Evolutionary conservation across 2,888 invertebrate species (phyloP), one percentile per base, ranked within the genome.

Genomic region (Polymixis flavicincta): DNA sequence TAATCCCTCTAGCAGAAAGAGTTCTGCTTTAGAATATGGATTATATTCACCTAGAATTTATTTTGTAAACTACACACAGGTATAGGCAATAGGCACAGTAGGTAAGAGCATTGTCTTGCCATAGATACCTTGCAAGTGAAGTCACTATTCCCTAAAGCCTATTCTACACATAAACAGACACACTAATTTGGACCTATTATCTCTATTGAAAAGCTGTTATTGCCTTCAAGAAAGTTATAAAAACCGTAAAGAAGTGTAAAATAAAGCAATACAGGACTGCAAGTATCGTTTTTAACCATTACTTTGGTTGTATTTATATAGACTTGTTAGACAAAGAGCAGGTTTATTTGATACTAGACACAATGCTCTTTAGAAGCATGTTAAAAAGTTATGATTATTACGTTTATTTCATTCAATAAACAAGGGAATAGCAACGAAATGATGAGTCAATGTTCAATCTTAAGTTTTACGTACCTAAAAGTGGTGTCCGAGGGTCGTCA

Each of bases 401-500:
- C 1, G 22, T 68, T n/a, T n/a, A 45, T 45, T 68, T 71, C 1
- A 54, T 71, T 71, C 1, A 45, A 19, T n/a, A 55, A 14, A 52
- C 14, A 1, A 45, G 7, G 11, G n/a, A 45, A 45, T 32, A 64
- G 5, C 7, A 22, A 60, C 7, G 6, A 22, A 22, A 22, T 17
- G 19, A 76, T n/a, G n/a, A 45, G 63, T 54, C 14, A 19, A 28
- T 42, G 11, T 32, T 75, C 7, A 25, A 59, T 76, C 6, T 42
- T 4, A 48, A 54, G 57, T 45, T 59, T 71, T 61, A 69, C 91
- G 76, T 86, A 92, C 92, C 91, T 68, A 92, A 84, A 19, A 92
- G 85, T 17, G 93, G 93, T 61, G 80, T 88, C 68, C 92, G 86
- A 3, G 92, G 92, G 61, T 93, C 93, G 78, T 93, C 90, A 13